These are phyloP conservation scores for Macrotis lagotis DNA, from an alignment of 2,113 vertebrate species.

Conservation along the genomic window DNA sequence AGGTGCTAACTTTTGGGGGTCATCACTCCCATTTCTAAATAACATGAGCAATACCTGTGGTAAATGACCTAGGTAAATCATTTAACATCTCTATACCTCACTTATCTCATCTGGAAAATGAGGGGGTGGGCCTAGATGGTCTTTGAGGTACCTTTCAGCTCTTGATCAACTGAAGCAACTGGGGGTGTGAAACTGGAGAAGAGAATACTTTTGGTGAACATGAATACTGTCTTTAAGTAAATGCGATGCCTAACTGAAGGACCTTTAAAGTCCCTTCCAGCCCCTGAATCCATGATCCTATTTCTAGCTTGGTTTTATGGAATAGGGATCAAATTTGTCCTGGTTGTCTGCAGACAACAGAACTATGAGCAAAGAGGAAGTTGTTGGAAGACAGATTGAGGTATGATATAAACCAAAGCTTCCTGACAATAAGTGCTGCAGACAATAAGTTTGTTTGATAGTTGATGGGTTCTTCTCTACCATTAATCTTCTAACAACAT, in stretches of 20 bases:
- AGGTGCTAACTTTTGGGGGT: not conserved
- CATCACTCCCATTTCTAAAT: not conserved
- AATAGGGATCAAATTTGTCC: not conserved
- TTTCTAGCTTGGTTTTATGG: not conserved
- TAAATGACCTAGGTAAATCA: slow-evolving; percentile 12
- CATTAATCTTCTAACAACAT: not conserved
- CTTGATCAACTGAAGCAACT: not conserved
- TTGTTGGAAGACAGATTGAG: not conserved
- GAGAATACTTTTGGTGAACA: not conserved
- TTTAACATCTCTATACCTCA: not conserved
- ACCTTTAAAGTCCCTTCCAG: not conserved
- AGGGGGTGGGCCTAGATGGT: not conserved
- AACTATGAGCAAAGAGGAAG: not conserved
- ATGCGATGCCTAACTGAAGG: not conserved
- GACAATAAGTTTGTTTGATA: not conserved
- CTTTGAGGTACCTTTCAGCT: not conserved
- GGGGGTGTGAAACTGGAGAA: not conserved
- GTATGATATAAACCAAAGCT: not conserved
- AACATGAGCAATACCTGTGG: not conserved
- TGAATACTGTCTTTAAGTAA: not conserved
- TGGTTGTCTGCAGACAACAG: not conserved
- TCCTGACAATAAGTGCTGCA: not conserved
- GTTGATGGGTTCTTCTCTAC: not conserved
- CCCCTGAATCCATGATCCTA: not conserved
- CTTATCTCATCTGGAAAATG: slow-evolving; percentile 1